These are phyloP conservation scores for Adelosebastes latens DNA, from an alignment of 2,797 vertebrate species.

Conservation along the genomic window DNA sequence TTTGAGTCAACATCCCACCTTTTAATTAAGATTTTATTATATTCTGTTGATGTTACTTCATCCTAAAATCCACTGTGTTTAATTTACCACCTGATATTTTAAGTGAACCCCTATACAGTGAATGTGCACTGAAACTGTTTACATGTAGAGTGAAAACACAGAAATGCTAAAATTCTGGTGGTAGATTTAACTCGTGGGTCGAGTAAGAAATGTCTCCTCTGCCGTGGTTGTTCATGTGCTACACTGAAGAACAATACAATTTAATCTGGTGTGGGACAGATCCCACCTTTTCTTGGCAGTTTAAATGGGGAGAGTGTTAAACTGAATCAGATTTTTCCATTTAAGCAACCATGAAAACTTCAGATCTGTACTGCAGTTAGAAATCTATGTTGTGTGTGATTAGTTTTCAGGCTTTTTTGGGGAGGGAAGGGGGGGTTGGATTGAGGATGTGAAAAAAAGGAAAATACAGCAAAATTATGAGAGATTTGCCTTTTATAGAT, in stretches of 20 bases:
- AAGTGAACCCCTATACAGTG: constrained; percentile 57
- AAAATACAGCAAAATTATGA: constrained; percentile 57
- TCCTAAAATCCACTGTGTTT: constrained; percentile 52
- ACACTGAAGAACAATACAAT: constrained; percentile 41
- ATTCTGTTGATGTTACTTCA: constrained; percentile 51
- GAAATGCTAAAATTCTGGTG: constrained; percentile 51
- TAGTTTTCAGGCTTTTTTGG: constrained; percentile 52
- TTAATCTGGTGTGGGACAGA: constrained; percentile 23
- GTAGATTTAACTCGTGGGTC: constrained; percentile 46
- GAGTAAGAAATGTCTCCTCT: constrained; percentile 42
- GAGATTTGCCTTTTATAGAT: constrained; percentile 80
- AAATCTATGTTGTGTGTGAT: constrained; percentile 48
- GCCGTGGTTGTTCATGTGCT: constrained; percentile 54
- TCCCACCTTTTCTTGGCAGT: constrained; percentile 36
- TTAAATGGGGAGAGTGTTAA: constrained; percentile 40
- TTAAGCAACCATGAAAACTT: constrained; percentile 50
- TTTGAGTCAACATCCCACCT: constrained; percentile 35
- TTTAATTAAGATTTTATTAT: constrained; percentile 20
- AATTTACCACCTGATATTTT: constrained; percentile 67
- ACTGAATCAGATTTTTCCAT: constrained; percentile 45
- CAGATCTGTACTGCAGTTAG: constrained; percentile 45
- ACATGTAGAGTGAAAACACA: constrained; percentile 68
- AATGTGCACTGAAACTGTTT: constrained; percentile 77
- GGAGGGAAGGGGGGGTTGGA: background rate
- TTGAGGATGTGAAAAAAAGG: constrained; percentile 18